Conservation (phyloP, 2,888 invertebrate genomes). For the Dicyrtoma fusca region DNA sequence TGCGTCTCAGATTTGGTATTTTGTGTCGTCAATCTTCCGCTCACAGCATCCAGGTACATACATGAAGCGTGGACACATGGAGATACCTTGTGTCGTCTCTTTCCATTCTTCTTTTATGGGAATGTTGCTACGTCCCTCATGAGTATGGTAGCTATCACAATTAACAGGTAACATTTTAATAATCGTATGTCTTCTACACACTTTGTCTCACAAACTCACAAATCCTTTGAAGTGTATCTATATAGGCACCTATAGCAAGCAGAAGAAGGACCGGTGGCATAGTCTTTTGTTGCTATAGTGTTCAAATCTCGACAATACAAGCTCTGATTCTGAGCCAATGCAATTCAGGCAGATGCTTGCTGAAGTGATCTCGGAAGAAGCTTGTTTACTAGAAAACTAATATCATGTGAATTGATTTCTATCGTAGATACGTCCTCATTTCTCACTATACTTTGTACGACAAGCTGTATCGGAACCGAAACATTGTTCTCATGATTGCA, state of each 20-base stretch:
- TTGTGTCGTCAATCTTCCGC: conserved; percentile 79
- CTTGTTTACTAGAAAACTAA: too few relatives aligned
- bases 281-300: too few relatives aligned
- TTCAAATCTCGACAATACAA: too few relatives aligned
- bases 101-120: conserved; percentile 86
- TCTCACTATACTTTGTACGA: conserved; percentile 79
- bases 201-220: neutral
- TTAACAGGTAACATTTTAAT: conserved; percentile 74
- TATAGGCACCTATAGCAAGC: too few relatives aligned
- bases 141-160: conserved; percentile 86
- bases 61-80: conserved; percentile 81
- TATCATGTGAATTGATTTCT: too few relatives aligned
- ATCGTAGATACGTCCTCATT: conserved; percentile 77
- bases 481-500: conserved; percentile 76
- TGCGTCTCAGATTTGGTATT: conserved; percentile 84
- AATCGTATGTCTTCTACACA: conserved; percentile 51
- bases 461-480: conserved; percentile 72
- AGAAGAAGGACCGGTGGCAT: too few relatives aligned
- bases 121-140: conserved; percentile 85
- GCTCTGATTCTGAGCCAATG: too few relatives aligned
- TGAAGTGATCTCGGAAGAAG: too few relatives aligned
- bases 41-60: conserved; percentile 77
- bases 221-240: too few relatives aligned
- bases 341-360: too few relatives aligned
- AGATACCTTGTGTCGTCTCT: conserved; percentile 75